These are phyloP conservation scores for Listrodromus nycthemerus DNA, from an alignment of 2,888 invertebrate species.

Conservation along the genomic window DNA sequence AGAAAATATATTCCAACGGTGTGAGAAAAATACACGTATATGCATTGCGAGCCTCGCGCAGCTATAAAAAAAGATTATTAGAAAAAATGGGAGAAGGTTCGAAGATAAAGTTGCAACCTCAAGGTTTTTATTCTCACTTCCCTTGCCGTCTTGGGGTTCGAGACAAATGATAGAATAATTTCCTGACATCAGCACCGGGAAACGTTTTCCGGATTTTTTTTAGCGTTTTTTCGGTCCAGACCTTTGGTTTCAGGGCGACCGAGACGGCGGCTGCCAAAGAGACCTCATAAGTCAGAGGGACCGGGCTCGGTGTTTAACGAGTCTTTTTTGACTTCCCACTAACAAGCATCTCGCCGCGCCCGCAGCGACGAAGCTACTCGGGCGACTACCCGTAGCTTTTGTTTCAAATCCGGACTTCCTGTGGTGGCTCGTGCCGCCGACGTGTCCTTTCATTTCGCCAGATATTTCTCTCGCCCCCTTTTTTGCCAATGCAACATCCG, in stretches of 20 bases:
- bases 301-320: conserved; percentile 66
- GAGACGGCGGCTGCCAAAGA: conserved; percentile 59
- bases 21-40: neutral
- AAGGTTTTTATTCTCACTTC: conserved; percentile 53
- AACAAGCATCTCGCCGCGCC: conserved; percentile 61
- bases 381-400: conserved; percentile 51
- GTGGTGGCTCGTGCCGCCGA: conserved; percentile 40
- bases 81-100: neutral
- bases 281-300: conserved; percentile 68
- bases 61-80: neutral
- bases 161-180: conserved; percentile 73
- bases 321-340: conserved; percentile 69
- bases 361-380: conserved; percentile 28
- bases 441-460: conserved; percentile 13
- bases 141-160: conserved; percentile 67
- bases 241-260: conserved; percentile 25
- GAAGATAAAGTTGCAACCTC: conserved; percentile 26
- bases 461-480: conserved; percentile 14
- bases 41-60: neutral
- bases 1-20: neutral
- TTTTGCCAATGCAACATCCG: neutral
- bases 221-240: conserved; percentile 17
- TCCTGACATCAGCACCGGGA: conserved; percentile 68
- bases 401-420: conserved; percentile 67
- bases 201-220: conserved; percentile 60